A percentile compares a stretch with the other conserved stretches of the same genome.
phyloP scores from a whole-genome alignment of 2,797 vertebrate species.

The Pangasius larnaudii region DNA sequence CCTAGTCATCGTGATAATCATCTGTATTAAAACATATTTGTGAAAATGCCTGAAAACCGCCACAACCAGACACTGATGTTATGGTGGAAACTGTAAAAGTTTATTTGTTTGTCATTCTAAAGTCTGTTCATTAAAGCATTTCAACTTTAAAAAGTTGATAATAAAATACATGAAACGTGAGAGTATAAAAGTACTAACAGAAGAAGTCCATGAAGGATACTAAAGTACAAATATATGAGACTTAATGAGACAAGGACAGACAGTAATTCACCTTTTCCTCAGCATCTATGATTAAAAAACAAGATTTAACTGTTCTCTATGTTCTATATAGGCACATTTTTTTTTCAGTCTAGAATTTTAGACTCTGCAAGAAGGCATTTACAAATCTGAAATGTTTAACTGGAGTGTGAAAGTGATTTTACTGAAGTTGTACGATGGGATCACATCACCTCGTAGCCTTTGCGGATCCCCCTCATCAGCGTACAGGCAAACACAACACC shows the following conservation, averaged over 20 bases:
- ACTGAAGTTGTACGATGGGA: constrained; percentile 1
- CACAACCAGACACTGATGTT: not conserved
- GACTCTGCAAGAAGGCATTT: not conserved
- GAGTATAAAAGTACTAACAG: not conserved
- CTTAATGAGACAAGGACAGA: not conserved
- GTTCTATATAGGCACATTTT: not conserved
- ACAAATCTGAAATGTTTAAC: constrained; percentile 18
- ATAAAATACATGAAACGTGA: not conserved
- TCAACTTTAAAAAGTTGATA: not conserved
- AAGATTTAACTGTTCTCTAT: not conserved
- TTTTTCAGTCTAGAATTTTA: not conserved
- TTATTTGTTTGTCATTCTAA: constrained; percentile 5
- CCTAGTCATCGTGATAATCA: not conserved
- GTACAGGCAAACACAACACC: constrained; percentile 87
- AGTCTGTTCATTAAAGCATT: not conserved
- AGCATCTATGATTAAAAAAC: not conserved
- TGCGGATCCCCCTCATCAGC: constrained; percentile 89
- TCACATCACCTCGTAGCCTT: constrained; percentile 94
- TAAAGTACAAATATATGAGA: not conserved
- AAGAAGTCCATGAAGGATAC: not conserved
- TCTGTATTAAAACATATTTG: not conserved
- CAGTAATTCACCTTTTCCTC: not conserved
- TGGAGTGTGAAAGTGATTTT: not conserved
- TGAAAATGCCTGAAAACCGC: not conserved
- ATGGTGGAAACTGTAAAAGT: not conserved